phyloP scores from a whole-genome alignment of 2,113 vertebrate species.

The Thalassarche chlororhynchos region DNA sequence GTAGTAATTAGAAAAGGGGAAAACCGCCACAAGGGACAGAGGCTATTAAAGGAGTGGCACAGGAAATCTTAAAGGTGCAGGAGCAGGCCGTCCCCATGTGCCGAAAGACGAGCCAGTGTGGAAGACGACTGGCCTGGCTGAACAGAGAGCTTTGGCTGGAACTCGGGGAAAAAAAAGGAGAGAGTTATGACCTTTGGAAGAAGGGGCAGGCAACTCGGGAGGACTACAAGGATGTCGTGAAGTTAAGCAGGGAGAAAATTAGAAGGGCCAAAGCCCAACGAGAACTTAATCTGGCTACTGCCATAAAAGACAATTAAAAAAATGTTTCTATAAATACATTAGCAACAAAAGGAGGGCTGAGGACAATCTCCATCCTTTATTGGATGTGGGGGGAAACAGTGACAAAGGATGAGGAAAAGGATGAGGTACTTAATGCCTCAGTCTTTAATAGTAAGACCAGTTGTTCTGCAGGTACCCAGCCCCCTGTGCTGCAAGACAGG shows the following conservation, averaged over 20 bases:
- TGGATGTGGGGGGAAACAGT: background rate
- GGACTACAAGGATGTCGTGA: background rate
- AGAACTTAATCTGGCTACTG: background rate
- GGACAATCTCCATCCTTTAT: background rate
- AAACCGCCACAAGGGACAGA: background rate
- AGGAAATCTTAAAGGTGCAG: background rate
- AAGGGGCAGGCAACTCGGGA: background rate
- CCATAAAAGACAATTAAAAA: background rate
- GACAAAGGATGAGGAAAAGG: background rate
- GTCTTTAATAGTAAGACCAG: background rate
- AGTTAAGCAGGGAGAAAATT: background rate
- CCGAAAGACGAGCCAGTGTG: background rate
- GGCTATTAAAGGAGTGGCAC: background rate
- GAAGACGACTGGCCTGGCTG: background rate
- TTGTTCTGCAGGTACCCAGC: background rate
- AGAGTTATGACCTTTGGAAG: background rate
- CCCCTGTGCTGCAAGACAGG: background rate
- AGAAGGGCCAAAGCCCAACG: background rate
- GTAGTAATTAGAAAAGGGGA: background rate
- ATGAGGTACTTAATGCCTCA: background rate
- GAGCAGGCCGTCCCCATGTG: background rate
- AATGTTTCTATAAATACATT: background rate
- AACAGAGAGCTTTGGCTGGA: background rate
- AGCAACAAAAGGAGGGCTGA: background rate
- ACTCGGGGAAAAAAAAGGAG: background rate